These are phyloP conservation scores for Agonum fuliginosum DNA, from an alignment of 2,888 invertebrate species.

Conservation along the genomic window DNA sequence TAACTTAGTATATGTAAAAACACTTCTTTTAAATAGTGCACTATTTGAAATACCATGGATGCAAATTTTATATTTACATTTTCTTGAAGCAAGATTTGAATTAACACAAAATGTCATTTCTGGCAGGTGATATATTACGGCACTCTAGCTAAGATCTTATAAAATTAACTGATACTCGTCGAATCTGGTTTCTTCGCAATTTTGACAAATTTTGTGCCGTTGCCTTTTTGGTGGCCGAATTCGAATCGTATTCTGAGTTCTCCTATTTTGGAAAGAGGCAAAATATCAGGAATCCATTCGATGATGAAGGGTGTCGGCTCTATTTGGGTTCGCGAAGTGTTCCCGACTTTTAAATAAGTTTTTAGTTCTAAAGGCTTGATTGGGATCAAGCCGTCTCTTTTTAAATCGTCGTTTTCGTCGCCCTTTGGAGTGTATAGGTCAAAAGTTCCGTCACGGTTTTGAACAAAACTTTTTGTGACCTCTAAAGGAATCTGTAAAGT, in stretches of 20 bases:
- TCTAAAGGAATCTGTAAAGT: slow-evolving; percentile 76
- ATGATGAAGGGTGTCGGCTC: slow-evolving; percentile 81
- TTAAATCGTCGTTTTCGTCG: slow-evolving; percentile 66
- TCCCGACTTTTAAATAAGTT: slow-evolving; percentile 80
- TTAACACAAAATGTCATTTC: too few relatives aligned
- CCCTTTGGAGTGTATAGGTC: slow-evolving; percentile 67
- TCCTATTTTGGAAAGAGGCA: slow-evolving; percentile 82
- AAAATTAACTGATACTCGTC: background rate
- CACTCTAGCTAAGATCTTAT: too few relatives aligned
- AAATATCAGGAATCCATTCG: slow-evolving; percentile 85
- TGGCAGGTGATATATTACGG: too few relatives aligned
- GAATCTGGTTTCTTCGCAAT: slow-evolving; percentile 32
- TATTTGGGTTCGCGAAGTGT: slow-evolving; percentile 68
- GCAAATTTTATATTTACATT: too few relatives aligned
- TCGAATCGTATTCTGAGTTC: slow-evolving; percentile 83
- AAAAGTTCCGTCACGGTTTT: slow-evolving; percentile 78
- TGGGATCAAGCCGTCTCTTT: slow-evolving; percentile 70
- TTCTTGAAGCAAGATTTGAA: too few relatives aligned
- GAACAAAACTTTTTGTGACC: slow-evolving; percentile 79
- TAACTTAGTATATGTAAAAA: too few relatives aligned
- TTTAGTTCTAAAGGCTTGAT: slow-evolving; percentile 78
- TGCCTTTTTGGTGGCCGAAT: slow-evolving; percentile 78
- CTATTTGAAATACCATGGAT: too few relatives aligned
- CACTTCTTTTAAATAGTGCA: too few relatives aligned
- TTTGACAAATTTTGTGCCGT: slow-evolving; percentile 5